Percentiles rank a stretch among this genome's conserved stretches.
These are phyloP conservation scores for Masticophis lateralis DNA, from an alignment of 2,797 vertebrate species.

Conservation along the genomic window DNA sequence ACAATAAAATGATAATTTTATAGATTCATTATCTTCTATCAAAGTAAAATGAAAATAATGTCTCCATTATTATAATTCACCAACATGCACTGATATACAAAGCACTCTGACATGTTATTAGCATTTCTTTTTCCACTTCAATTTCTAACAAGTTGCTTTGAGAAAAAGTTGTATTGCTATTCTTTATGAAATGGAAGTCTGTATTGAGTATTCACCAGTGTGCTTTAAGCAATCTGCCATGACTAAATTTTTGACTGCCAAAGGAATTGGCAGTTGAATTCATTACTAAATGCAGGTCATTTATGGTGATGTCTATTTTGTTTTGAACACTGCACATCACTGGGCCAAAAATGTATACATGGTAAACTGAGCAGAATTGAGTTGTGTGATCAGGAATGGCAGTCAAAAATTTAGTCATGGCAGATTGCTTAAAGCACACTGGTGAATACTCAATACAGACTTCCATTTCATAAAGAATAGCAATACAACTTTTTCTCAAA, in stretches of 20 bases:
- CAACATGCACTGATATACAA: background rate
- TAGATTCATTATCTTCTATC: slow-evolving; percentile 8
- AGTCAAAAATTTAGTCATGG: background rate
- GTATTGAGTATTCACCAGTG: background rate
- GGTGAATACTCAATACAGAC: background rate
- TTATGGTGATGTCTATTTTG: background rate
- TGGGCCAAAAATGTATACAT: background rate
- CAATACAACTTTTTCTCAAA: background rate
- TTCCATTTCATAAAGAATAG: background rate
- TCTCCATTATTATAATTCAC: no score
- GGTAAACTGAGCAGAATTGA: background rate
- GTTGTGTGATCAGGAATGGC: background rate
- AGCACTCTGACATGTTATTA: background rate
- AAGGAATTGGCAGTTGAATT: background rate
- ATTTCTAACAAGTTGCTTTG: background rate
- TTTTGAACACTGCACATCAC: background rate
- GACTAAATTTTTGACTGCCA: background rate
- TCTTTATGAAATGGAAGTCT: background rate
- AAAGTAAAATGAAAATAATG: background rate
- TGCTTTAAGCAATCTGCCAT: background rate
- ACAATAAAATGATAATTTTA: slow-evolving; percentile 9
- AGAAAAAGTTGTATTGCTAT: background rate
- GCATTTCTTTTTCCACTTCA: background rate
- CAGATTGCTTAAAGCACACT: background rate
- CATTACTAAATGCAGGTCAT: background rate